Evolutionary conservation across 2,113 vertebrate species (phyloP).

Genomic region (Apteryx owenii): DNA sequence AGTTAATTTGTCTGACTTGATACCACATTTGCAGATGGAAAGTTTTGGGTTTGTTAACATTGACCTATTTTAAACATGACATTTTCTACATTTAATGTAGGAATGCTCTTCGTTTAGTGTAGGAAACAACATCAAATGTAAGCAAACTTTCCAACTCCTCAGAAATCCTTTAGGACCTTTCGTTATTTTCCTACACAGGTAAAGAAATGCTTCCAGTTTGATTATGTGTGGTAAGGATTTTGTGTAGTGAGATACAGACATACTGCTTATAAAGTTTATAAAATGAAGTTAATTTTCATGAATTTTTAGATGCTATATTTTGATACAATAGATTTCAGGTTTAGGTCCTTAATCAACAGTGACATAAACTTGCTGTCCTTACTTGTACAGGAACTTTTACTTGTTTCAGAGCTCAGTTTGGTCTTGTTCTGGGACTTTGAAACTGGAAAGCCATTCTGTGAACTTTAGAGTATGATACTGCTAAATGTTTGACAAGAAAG

Average conservation of each 20-base stretch:
- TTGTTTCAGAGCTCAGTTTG: background rate
- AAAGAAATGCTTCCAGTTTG: background rate
- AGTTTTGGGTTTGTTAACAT: background rate
- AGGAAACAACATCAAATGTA: background rate
- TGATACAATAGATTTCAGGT: background rate
- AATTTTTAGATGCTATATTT: background rate
- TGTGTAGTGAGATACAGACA: background rate
- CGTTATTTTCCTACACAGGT: background rate
- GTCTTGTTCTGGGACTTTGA: background rate
- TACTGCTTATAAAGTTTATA: background rate
- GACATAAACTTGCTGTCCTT: background rate
- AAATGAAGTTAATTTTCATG: background rate
- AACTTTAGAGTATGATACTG: background rate
- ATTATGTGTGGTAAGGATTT: background rate
- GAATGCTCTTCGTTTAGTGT: background rate
- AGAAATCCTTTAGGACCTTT: background rate
- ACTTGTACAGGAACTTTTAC: background rate
- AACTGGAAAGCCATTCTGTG: background rate
- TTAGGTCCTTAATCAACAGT: background rate
- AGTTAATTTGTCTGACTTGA: background rate
- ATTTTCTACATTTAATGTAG: background rate
- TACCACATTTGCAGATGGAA: background rate
- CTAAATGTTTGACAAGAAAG: background rate
- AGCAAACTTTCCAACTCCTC: background rate
- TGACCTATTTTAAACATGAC: background rate